Conservation (phyloP, 2,888 invertebrate species). For the Heliconius erato region DNA sequence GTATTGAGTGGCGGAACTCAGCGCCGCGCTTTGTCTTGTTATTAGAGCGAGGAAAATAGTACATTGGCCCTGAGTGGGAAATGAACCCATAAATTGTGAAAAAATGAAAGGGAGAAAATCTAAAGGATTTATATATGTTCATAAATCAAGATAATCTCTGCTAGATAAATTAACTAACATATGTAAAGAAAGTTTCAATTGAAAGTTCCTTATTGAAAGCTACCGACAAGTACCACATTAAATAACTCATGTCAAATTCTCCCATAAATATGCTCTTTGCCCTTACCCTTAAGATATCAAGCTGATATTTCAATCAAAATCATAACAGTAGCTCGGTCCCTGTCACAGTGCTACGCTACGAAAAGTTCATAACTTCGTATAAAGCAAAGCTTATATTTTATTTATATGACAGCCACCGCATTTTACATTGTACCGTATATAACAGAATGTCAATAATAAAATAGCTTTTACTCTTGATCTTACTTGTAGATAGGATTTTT, state of each 20-base stretch:
- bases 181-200: neutral
- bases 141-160: neutral
- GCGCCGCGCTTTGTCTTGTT: neutral
- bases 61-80: neutral
- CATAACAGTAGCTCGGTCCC: slow-evolving; percentile 37
- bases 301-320: slow-evolving; percentile 48
- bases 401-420: slow-evolving; percentile 14
- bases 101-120: too few species aligned
- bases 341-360: slow-evolving; percentile 31
- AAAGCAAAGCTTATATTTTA: slow-evolving; percentile 7
- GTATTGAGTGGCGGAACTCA: too few species aligned
- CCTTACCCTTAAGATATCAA: slow-evolving; percentile 28
- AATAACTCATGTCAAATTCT: slow-evolving; percentile 7
- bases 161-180: neutral
- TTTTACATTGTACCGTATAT: neutral
- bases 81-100: neutral
- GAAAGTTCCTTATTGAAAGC: neutral
- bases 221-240: neutral
- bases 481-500: slow-evolving; percentile 19
- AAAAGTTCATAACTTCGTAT: neutral
- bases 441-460: slow-evolving; percentile 3
- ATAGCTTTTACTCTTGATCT: slow-evolving; percentile 3
- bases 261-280: slow-evolving; percentile 18
- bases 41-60: neutral
- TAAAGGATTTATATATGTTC: neutral